Percentiles rank a stretch among this genome's conserved stretches.
These are phyloP conservation scores for Pangasius djambal DNA, from an alignment of 2,797 vertebrate species.

Conservation along the genomic window DNA sequence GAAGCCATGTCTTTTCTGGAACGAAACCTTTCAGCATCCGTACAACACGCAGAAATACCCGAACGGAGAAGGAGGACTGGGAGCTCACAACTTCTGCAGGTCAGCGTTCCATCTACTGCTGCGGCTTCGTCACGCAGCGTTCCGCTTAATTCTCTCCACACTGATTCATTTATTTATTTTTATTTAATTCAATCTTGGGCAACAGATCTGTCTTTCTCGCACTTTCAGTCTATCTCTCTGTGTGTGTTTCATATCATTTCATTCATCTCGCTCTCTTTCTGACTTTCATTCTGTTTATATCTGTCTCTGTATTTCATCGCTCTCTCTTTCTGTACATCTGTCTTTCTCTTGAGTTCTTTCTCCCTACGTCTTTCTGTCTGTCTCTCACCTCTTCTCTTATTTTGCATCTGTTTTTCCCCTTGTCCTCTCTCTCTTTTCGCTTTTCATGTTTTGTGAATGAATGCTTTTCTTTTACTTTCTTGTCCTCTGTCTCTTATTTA, in stretches of 20 bases:
- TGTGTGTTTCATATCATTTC: background rate
- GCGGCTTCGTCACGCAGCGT: background rate
- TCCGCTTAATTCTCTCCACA: background rate
- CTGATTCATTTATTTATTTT: background rate
- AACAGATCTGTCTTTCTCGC: background rate
- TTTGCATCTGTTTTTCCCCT: background rate
- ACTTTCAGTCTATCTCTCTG: background rate
- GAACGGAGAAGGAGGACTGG: constrained; percentile 93
- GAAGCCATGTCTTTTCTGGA: constrained; percentile 95
- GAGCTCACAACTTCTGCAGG: constrained; percentile 97
- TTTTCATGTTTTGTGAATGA: background rate
- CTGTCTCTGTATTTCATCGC: background rate
- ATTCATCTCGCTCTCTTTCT: constrained; percentile 10
- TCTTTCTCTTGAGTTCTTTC: background rate
- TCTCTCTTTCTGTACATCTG: background rate
- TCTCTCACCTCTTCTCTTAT: background rate
- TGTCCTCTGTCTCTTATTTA: background rate
- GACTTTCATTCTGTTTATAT: background rate
- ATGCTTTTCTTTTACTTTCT: background rate
- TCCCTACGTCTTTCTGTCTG: background rate
- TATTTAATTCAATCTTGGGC: constrained; percentile 48
- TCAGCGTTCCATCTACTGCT: constrained; percentile 56
- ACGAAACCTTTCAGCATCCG: constrained; percentile 95
- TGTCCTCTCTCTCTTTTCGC: background rate
- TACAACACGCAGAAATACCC: constrained; percentile 96